These are phyloP conservation scores for Drosophila insularis DNA, from an alignment of 1,140 invertebrate genomes.

Conservation along the genomic window DNA sequence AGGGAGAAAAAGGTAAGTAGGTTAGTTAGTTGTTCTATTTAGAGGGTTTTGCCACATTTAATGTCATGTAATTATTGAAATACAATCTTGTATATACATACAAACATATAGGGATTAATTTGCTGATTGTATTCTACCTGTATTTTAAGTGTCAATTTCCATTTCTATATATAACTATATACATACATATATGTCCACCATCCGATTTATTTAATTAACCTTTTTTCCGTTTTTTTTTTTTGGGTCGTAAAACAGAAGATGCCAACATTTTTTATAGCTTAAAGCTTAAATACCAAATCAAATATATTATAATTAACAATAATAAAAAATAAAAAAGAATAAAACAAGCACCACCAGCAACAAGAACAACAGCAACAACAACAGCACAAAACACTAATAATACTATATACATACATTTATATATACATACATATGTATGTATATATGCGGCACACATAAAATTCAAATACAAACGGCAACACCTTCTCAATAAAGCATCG, in stretches of 20 bases:
- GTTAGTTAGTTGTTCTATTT: too few species aligned
- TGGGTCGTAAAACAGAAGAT: slow-evolving; percentile 57
- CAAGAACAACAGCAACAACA: too few species aligned
- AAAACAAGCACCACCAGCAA: slow-evolving; percentile 15
- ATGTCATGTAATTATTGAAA: too few species aligned
- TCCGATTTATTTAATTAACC: slow-evolving; percentile 53
- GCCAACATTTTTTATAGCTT: slow-evolving; percentile 63
- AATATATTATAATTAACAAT: slow-evolving; percentile 72
- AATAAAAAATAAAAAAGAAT: slow-evolving; percentile 33
- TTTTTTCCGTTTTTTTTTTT: slow-evolving; percentile 38
- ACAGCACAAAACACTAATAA: slow-evolving; percentile 11
- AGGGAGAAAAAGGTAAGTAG: too few species aligned
- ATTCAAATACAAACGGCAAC: slow-evolving; percentile 61
- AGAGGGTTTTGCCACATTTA: too few species aligned
- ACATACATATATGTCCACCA: slow-evolving; percentile 18
- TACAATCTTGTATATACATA: too few species aligned
- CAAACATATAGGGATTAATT: not conserved
- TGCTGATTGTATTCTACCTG: not conserved
- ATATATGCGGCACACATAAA: slow-evolving; percentile 52
- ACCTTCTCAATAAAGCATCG: slow-evolving; percentile 79
- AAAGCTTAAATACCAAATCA: slow-evolving; percentile 70
- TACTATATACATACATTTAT: not conserved
- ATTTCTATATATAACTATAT: not conserved
- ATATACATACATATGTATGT: not conserved
- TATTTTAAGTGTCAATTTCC: not conserved